Percentiles rank a stretch among this genome's conserved stretches.
These are phyloP conservation scores for Sciurus niger DNA, from an alignment of 2,113 vertebrate genomes.

Conservation along the genomic window DNA sequence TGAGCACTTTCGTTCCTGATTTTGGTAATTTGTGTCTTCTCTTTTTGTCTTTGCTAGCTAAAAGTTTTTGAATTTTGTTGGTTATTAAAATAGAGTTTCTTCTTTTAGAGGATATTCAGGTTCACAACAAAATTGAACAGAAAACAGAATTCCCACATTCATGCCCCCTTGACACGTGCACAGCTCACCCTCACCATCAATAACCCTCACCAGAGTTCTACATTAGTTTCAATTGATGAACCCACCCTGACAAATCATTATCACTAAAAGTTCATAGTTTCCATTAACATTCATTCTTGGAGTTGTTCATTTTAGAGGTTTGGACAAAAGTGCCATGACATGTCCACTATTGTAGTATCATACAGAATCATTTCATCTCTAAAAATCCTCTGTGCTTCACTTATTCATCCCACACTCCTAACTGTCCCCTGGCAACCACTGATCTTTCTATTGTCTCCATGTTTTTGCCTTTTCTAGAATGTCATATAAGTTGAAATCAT, in stretches of 20 bases:
- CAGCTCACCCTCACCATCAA: background rate
- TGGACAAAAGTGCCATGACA: background rate
- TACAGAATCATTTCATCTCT: background rate
- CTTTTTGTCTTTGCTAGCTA: background rate
- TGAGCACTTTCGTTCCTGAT: background rate
- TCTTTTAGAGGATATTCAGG: background rate
- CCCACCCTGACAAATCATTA: background rate
- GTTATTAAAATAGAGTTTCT: background rate
- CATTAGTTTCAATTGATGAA: background rate
- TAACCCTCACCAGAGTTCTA: background rate
- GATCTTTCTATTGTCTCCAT: background rate
- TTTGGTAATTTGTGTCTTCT: conserved; percentile 13
- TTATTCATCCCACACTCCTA: background rate
- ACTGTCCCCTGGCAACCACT: background rate
- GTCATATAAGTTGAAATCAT: background rate
- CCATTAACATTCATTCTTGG: background rate
- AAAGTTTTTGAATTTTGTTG: background rate
- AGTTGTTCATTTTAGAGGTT: background rate
- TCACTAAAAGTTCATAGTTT: background rate
- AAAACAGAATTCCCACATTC: background rate
- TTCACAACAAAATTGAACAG: background rate
- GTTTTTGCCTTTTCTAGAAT: background rate
- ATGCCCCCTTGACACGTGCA: background rate
- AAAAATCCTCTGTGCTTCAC: background rate
- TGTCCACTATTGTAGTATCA: background rate